Evolutionary conservation across 2,888 invertebrate species (phyloP).

Genomic region (Morpho achilles): DNA sequence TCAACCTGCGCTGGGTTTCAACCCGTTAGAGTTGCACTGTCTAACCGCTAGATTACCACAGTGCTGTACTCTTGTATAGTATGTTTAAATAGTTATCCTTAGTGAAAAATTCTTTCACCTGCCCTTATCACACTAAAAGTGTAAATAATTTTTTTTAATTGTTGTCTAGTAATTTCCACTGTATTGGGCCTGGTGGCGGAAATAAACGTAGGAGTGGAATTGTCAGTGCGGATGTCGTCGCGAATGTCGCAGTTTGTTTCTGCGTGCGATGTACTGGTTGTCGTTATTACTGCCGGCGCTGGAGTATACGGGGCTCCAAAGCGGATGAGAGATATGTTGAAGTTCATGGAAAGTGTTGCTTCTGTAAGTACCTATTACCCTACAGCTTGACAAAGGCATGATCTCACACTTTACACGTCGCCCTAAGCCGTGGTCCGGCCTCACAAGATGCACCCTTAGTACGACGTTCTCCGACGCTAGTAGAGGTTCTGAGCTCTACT

Average conservation of each 20-base stretch:
- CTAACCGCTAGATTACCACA: no score
- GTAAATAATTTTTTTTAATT: constrained; percentile 12
- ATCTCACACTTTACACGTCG: no score
- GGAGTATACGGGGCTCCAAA: constrained; percentile 74
- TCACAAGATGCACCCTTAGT: no score
- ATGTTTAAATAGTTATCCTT: no score
- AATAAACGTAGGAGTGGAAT: constrained; percentile 69
- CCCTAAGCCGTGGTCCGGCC: no score
- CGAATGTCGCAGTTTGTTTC: constrained; percentile 78
- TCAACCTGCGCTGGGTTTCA: no score
- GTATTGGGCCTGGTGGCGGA: constrained; percentile 75
- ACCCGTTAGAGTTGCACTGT: no score
- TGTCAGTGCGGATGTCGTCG: constrained; percentile 77
- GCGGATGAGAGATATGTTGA: constrained; percentile 71
- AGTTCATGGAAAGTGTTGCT: constrained; percentile 71
- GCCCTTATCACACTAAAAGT: no score
- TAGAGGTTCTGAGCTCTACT: no score
- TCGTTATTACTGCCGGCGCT: constrained; percentile 70
- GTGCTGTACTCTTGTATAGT: no score
- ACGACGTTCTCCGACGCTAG: no score
- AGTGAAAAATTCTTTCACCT: not conserved
- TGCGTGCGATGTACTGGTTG: constrained; percentile 76
- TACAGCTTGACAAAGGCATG: no score
- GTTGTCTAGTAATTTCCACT: constrained; percentile 54
- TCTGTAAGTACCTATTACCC: constrained; percentile 42